Conservation (phyloP, 2,888 invertebrate species). For the Yponomeuta plumbellus region DNA sequence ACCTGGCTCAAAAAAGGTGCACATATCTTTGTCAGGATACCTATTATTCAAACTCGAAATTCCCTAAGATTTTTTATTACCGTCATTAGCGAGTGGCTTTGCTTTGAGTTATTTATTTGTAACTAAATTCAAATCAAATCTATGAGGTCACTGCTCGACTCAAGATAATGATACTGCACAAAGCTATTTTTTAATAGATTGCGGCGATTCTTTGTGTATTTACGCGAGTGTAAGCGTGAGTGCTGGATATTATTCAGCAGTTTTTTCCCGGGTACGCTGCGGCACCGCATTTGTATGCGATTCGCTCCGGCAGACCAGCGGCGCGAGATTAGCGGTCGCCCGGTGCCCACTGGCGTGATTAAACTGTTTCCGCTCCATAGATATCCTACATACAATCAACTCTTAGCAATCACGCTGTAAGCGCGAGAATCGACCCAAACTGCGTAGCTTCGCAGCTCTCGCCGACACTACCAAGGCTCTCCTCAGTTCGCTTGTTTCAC, state of each 20-base stretch:
- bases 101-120: too few relatives aligned
- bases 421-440: too few relatives aligned
- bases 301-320: slow-evolving; percentile 58
- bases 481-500: neutral
- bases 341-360: slow-evolving; percentile 53
- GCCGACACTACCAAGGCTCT: too few relatives aligned
- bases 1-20: neutral
- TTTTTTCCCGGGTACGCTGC: slow-evolving; percentile 48
- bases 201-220: neutral
- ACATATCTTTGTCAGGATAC: too few relatives aligned
- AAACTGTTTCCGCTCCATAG: slow-evolving; percentile 57
- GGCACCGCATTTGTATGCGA: slow-evolving; percentile 62
- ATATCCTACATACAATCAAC: slow-evolving; percentile 31
- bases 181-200: neutral
- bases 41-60: too few relatives aligned
- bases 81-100: too few relatives aligned
- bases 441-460: too few relatives aligned
- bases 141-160: too few relatives aligned
- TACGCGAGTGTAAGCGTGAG: slow-evolving; percentile 46
- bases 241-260: slow-evolving; percentile 65
- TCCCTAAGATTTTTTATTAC: too few relatives aligned
- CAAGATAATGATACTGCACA: neutral
- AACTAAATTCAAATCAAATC: too few relatives aligned
- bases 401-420: neutral
- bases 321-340: slow-evolving; percentile 61